Percentiles rank a stretch among this genome's conserved stretches.
These are phyloP conservation scores for Drymodes brunneopygia DNA, from an alignment of 2,113 vertebrate species.

Conservation along the genomic window DNA sequence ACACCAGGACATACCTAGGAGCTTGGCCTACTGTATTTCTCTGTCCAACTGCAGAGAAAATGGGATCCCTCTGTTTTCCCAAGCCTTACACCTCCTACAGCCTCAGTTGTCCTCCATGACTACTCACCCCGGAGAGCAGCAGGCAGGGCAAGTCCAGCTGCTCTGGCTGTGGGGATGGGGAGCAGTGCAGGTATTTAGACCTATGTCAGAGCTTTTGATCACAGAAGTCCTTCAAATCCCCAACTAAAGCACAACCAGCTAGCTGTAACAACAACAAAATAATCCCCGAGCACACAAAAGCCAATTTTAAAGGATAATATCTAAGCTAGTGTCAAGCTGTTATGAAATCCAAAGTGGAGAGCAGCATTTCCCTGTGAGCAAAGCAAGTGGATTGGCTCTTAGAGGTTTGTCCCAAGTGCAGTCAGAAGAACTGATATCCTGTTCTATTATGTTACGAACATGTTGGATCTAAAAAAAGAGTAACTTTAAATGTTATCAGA, in stretches of 20 bases:
- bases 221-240: neutral
- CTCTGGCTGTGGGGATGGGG: neutral
- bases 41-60: neutral
- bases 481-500: neutral
- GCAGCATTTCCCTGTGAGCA: neutral
- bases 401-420: neutral
- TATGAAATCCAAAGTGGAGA: neutral
- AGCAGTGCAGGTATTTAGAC: neutral
- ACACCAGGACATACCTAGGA: neutral
- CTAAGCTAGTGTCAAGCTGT: neutral
- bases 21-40: neutral
- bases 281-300: neutral
- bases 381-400: neutral
- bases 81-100: neutral
- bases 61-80: neutral
- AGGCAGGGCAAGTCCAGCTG: neutral
- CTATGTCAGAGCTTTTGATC: neutral
- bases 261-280: neutral
- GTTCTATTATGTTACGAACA: neutral
- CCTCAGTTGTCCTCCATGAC: neutral
- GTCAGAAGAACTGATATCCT: neutral
- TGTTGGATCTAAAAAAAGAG: neutral
- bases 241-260: rapidly evolving
- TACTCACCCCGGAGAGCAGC: neutral
- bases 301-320: neutral